A percentile compares a stretch with the other conserved stretches of the same genome.
Conservation (phyloP, 2,797 vertebrate species). For the Danionella dracula region DNA sequence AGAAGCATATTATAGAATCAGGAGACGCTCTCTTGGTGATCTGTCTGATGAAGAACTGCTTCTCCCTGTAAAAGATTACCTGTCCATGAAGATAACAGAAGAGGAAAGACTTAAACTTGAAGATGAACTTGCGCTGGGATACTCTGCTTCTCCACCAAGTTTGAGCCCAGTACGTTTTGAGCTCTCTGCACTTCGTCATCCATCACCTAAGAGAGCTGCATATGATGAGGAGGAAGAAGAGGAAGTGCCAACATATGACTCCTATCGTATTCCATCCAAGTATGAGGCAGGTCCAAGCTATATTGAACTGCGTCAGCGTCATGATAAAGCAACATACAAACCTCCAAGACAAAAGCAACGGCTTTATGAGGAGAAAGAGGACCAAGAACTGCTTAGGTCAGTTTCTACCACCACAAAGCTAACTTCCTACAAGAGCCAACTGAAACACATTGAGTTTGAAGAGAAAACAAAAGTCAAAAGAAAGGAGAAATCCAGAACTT, state of each 20-base stretch:
- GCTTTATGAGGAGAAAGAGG: conserved; percentile 86
- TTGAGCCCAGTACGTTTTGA: conserved; percentile 92
- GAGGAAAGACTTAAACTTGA: conserved; percentile 92
- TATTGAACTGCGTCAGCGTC: conserved; percentile 83
- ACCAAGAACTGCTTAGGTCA: conserved; percentile 88
- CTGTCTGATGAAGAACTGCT: conserved; percentile 93
- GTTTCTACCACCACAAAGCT: conserved; percentile 76
- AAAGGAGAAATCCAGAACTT: conserved; percentile 69
- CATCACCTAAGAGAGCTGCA: conserved; percentile 68
- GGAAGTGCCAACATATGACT: conserved; percentile 75
- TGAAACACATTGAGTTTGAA: conserved; percentile 85
- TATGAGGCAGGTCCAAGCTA: conserved; percentile 85
- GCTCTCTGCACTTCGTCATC: conserved; percentile 82
- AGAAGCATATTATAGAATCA: conserved; percentile 80
- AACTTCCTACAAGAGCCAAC: conserved; percentile 81
- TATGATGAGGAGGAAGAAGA: conserved; percentile 73
- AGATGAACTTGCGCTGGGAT: conserved; percentile 89
- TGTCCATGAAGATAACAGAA: conserved; percentile 93
- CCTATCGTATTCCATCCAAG: conserved; percentile 86
- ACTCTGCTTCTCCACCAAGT: conserved; percentile 91
- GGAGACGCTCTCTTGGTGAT: conserved; percentile 89
- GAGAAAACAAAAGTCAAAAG: conserved; percentile 78
- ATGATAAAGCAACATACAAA: conserved; percentile 81
- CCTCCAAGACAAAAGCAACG: conserved; percentile 81
- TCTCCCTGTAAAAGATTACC: conserved; percentile 87